Evolutionary conservation across 2,888 invertebrate species (phyloP).

Genomic region (Epirrhoe tristata): DNA sequence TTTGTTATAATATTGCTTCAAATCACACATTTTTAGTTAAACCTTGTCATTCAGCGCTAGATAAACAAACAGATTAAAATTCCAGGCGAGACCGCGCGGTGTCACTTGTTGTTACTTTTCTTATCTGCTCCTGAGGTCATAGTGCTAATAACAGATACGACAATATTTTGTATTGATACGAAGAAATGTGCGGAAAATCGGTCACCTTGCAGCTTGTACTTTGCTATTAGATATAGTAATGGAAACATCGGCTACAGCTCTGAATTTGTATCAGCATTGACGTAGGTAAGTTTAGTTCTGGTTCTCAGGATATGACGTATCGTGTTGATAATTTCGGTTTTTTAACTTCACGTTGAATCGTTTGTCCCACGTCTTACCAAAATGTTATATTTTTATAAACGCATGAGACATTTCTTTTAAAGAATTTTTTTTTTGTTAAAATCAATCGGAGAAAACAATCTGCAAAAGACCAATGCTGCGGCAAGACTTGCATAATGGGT

Average conservation of each 20-base stretch:
- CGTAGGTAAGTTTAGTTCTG: too few relatives aligned
- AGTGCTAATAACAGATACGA: conserved; percentile 23
- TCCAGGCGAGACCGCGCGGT: conserved; percentile 38
- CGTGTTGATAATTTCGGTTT: background rate
- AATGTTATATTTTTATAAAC: too few relatives aligned
- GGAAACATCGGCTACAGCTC: background rate
- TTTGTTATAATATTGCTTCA: background rate
- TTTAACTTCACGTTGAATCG: background rate
- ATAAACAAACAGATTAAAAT: background rate
- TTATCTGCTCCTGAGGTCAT: conserved; percentile 33
- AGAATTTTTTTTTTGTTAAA: too few relatives aligned
- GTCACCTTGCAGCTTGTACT: background rate
- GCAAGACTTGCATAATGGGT: too few relatives aligned
- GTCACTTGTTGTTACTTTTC: conserved; percentile 24
- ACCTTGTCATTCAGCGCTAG: background rate
- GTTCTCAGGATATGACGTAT: background rate
- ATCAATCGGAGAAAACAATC: too few relatives aligned
- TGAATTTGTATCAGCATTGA: background rate
- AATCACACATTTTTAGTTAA: background rate
- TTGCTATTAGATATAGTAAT: background rate
- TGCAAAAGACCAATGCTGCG: too few relatives aligned
- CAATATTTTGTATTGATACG: conserved; percentile 13
- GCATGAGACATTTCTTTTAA: too few relatives aligned
- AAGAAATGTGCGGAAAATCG: conserved; percentile 6
- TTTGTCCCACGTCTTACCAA: background rate